These are phyloP conservation scores for Dioctria linearis DNA, from an alignment of 2,888 invertebrate genomes.

Conservation along the genomic window DNA sequence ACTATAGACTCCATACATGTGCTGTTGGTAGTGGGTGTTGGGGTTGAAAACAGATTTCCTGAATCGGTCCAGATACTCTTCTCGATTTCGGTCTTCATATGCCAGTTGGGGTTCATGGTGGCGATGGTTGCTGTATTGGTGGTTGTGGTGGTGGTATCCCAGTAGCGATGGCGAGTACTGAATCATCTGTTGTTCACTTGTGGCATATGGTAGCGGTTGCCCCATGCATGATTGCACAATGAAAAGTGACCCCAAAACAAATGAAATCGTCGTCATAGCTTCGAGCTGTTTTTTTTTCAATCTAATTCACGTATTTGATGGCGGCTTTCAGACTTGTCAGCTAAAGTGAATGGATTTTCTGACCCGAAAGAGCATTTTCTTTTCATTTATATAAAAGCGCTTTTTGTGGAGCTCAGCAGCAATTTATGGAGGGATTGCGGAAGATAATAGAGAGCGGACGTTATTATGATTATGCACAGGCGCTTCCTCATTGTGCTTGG, in stretches of 20 bases:
- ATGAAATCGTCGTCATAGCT: background rate
- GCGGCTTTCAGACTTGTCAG: background rate
- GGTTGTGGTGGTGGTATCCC: no score
- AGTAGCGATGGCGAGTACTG: no score
- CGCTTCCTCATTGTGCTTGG: no score
- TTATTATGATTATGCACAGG: no score
- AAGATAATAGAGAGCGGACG: no score
- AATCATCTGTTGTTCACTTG: background rate
- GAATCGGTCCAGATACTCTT: slow-evolving; percentile 2
- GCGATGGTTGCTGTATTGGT: background rate
- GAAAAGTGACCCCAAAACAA: slow-evolving; percentile 4
- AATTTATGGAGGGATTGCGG: no score
- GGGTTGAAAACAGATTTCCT: slow-evolving; percentile 22
- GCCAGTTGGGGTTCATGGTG: background rate
- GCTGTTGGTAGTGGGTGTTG: background rate
- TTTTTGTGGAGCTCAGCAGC: no score
- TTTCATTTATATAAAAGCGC: slow-evolving; percentile 22
- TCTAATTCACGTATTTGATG: background rate
- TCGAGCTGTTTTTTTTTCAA: slow-evolving; percentile 5
- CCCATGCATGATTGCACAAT: slow-evolving; percentile 15
- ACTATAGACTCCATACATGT: slow-evolving; percentile 1
- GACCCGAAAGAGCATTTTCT: background rate
- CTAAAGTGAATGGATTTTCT: background rate
- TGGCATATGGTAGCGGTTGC: background rate
- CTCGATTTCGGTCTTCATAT: no score